phyloP scores from a whole-genome alignment of 1,140 invertebrate species.

The Drosophila parvula region DNA sequence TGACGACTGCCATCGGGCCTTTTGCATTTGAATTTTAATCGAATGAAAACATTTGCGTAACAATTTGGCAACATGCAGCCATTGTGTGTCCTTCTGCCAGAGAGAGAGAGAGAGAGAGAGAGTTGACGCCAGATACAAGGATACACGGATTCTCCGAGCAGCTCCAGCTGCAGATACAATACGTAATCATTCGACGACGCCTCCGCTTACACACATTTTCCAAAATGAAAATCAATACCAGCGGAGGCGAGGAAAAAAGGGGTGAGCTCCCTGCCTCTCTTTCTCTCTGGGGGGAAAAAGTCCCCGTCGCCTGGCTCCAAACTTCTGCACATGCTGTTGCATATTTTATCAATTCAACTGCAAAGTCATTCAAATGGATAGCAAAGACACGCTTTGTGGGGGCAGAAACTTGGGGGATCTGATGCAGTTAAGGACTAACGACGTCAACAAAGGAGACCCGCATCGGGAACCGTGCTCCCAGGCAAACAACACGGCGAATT shows the following conservation, averaged over 20 bases:
- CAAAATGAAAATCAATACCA: slow-evolving; percentile 70
- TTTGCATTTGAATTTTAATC: slow-evolving; percentile 65
- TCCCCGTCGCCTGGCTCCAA: slow-evolving; percentile 2
- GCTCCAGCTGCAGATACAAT: slow-evolving; percentile 45
- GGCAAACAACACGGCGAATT: not conserved
- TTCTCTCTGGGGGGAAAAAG: not conserved
- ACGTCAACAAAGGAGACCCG: not conserved
- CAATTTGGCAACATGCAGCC: slow-evolving; percentile 64
- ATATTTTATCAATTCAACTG: slow-evolving; percentile 56
- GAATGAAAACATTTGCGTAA: slow-evolving; percentile 76
- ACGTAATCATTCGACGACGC: slow-evolving; percentile 64
- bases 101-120: slow-evolving; percentile 3
- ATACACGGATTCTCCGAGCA: slow-evolving; percentile 9
- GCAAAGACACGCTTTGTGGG: slow-evolving; percentile 25
- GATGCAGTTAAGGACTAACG: slow-evolving; percentile 17
- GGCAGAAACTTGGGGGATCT: not conserved
- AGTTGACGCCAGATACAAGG: slow-evolving; percentile 14
- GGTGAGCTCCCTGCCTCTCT: slow-evolving; percentile 2
- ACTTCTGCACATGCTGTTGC: slow-evolving; percentile 40
- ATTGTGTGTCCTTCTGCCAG: slow-evolving; percentile 9
- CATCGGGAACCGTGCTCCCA: not conserved
- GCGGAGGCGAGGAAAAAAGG: slow-evolving; percentile 1
- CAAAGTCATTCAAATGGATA: slow-evolving; percentile 40
- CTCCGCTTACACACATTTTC: slow-evolving; percentile 54
- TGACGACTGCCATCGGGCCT: slow-evolving; percentile 34